phyloP scores from a whole-genome alignment of 2,797 vertebrate genomes.

The Microtus californicus region DNA sequence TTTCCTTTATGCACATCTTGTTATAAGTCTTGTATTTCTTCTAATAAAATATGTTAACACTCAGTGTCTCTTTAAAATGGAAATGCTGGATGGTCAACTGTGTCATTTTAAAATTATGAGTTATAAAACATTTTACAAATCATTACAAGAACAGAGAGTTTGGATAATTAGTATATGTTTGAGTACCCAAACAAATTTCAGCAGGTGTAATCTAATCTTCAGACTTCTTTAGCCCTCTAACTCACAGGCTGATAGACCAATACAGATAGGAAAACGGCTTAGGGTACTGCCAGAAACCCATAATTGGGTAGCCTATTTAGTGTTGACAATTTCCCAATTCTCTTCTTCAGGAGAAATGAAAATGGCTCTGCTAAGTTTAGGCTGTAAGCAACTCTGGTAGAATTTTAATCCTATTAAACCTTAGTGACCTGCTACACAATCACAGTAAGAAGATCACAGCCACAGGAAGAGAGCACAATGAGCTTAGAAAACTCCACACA shows the following conservation, averaged over 20 bases:
- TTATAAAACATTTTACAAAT: constrained; percentile 62
- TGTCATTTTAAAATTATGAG: constrained; percentile 64
- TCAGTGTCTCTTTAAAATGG: constrained; percentile 47
- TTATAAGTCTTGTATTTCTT: not conserved
- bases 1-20: not conserved
- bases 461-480: not conserved
- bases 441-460: constrained; percentile 3
- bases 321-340: not conserved
- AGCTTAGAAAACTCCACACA: constrained; percentile 35
- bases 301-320: constrained; percentile 47
- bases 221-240: constrained; percentile 52
- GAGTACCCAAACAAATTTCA: constrained; percentile 44
- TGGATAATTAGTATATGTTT: constrained; percentile 28
- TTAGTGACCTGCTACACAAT: constrained; percentile 19
- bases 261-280: constrained; percentile 44
- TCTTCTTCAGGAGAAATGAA: constrained; percentile 63
- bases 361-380: constrained; percentile 64
- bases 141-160: constrained; percentile 44
- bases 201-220: constrained; percentile 51
- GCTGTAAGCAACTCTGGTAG: constrained; percentile 31
- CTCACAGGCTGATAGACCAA: constrained; percentile 41
- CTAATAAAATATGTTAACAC: constrained; percentile 21
- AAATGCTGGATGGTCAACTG: constrained; percentile 51
- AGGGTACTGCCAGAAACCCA: constrained; percentile 9
- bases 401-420: constrained; percentile 50